Evolutionary conservation across 1,140 invertebrate species (phyloP).

Genomic region (Plutomurus gul): DNA sequence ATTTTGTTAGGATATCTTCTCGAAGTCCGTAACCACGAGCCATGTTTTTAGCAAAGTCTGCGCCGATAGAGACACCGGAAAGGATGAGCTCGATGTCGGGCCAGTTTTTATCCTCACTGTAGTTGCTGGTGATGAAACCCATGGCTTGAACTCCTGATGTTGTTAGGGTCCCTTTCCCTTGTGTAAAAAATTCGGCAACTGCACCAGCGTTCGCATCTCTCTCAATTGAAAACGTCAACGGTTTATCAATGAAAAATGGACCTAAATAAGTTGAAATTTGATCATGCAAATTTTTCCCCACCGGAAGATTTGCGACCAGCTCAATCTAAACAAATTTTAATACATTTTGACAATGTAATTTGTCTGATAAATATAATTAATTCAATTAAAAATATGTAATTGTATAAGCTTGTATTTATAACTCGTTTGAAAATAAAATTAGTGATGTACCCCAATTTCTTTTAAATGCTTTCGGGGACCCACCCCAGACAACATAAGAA

Average conservation of each 20-base stretch:
- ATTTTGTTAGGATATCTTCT: neutral
- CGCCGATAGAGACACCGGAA: neutral
- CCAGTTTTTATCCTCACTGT: conserved; percentile 10
- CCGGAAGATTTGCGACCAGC: conserved; percentile 57
- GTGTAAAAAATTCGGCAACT: neutral
- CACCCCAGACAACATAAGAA: conserved; percentile 60
- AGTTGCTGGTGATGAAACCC: conserved; percentile 24
- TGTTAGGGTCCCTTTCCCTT: conserved; percentile 24
- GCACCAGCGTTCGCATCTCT: neutral
- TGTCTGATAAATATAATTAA: too few relatives aligned
- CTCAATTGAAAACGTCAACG: neutral
- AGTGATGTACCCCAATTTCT: conserved; percentile 54
- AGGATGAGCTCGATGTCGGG: conserved; percentile 31
- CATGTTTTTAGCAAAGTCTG: conserved; percentile 9
- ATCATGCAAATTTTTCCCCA: conserved; percentile 69
- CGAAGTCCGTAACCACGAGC: neutral
- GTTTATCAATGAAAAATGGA: conserved; percentile 32
- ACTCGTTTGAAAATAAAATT: too few relatives aligned
- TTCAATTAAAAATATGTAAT: too few relatives aligned
- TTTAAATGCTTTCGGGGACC: conserved; percentile 58
- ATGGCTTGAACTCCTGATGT: conserved; percentile 37
- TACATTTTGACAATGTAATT: too few relatives aligned
- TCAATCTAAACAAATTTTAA: neutral
- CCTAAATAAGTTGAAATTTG: conserved; percentile 60
- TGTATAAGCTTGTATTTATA: neutral